Conservation (phyloP, 2,797 vertebrate genomes). For the Acomys russatus region DNA sequence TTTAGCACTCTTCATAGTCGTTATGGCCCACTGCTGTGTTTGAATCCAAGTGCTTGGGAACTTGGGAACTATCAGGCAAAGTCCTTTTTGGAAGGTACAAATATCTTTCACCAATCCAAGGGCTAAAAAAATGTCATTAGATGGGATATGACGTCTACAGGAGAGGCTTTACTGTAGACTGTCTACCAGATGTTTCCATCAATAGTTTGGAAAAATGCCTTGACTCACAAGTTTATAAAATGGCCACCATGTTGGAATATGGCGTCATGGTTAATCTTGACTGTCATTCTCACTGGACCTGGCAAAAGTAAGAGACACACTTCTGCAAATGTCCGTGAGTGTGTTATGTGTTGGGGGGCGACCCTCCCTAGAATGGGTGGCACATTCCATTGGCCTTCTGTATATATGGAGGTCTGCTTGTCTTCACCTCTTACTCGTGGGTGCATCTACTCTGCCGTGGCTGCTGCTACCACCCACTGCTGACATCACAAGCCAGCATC, state of each 20-base stretch:
- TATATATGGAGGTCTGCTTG: neutral
- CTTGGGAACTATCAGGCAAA: neutral
- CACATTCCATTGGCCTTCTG: neutral
- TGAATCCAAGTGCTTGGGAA: neutral
- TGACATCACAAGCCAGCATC: neutral
- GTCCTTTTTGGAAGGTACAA: neutral
- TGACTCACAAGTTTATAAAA: neutral
- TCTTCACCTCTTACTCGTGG: neutral
- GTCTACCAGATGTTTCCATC: neutral
- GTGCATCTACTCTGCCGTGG: neutral
- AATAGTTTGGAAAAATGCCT: neutral
- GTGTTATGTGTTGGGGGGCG: neutral
- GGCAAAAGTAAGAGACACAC: neutral
- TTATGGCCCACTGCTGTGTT: neutral
- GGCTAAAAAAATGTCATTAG: neutral
- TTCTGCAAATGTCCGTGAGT: no score
- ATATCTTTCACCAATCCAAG: neutral
- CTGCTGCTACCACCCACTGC: no score
- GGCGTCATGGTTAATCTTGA: neutral
- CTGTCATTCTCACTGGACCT: neutral
- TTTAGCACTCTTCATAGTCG: neutral
- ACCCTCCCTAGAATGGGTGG: neutral
- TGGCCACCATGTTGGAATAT: neutral
- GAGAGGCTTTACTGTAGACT: neutral
- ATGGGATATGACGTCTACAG: neutral